These are phyloP conservation scores for Antennarius maculatus DNA, from an alignment of 2,797 vertebrate species.

Conservation along the genomic window DNA sequence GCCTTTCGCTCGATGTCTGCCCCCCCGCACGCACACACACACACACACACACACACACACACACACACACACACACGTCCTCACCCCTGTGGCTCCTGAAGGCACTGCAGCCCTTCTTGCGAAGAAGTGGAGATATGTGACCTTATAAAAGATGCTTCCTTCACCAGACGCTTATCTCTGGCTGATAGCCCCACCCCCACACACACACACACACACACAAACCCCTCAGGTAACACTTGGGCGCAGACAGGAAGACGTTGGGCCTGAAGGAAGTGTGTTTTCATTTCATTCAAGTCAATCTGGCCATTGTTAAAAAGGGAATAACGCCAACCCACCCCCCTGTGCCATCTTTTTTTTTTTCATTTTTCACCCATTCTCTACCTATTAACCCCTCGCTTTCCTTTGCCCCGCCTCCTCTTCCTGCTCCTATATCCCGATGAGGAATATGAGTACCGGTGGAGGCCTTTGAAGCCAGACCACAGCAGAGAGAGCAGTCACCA, in stretches of 20 bases:
- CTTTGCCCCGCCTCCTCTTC: slow-evolving; percentile 26
- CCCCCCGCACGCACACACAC: not conserved
- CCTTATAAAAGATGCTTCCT: slow-evolving; percentile 45
- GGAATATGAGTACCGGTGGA: slow-evolving; percentile 79
- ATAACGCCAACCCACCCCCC: slow-evolving; percentile 23
- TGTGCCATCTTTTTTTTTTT: slow-evolving; percentile 5
- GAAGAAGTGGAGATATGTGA: slow-evolving; percentile 33
- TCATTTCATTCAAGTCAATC: slow-evolving; percentile 50
- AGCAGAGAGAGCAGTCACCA: slow-evolving; percentile 84
- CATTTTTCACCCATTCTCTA: slow-evolving; percentile 38
- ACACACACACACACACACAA: too few species aligned
- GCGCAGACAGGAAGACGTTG: slow-evolving; percentile 37
- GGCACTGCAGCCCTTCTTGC: slow-evolving; percentile 28
- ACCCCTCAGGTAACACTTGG: slow-evolving; percentile 38
- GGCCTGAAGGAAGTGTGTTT: slow-evolving; percentile 42
- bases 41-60: too few species aligned
- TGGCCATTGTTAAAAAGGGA: slow-evolving; percentile 74
- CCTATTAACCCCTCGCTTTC: slow-evolving; percentile 24
- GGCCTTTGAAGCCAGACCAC: slow-evolving; percentile 91
- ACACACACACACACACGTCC: not conserved
- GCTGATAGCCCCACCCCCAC: slow-evolving; percentile 30
- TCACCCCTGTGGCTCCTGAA: slow-evolving; percentile 36
- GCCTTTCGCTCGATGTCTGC: slow-evolving; percentile 26
- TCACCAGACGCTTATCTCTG: slow-evolving; percentile 56
- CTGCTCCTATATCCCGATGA: slow-evolving; percentile 56